Percentiles rank a stretch among this genome's conserved stretches.
Conservation (phyloP, 2,888 invertebrate species). For the Anoplius nigerrimus region DNA sequence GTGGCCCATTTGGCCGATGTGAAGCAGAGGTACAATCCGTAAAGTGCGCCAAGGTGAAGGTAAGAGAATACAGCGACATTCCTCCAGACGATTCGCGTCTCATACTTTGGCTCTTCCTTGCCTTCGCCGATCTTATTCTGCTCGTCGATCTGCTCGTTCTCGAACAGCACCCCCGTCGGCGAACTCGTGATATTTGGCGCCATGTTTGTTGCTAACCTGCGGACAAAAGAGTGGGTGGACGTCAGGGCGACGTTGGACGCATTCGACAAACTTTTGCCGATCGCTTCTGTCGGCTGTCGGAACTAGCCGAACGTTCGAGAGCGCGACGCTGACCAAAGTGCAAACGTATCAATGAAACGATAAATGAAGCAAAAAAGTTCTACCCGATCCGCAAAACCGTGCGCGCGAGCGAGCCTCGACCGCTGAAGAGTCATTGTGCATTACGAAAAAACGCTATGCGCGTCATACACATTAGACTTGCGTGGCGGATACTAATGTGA, state of each 20-base stretch:
- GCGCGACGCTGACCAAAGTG: no score
- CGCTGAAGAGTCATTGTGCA: no score
- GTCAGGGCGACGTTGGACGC: neutral
- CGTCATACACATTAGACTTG: no score
- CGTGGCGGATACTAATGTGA: no score
- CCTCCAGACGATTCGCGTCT: constrained; percentile 83
- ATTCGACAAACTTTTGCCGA: no score
- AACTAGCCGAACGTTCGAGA: no score
- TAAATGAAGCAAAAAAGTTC: no score
- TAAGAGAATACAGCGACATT: constrained; percentile 87
- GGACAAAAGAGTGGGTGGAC: constrained; percentile 12
- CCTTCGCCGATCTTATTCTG: constrained; percentile 6
- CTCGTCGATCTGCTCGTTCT: constrained; percentile 62
- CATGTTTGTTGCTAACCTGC: constrained; percentile 66
- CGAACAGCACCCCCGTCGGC: constrained; percentile 72
- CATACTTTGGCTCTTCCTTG: constrained; percentile 47
- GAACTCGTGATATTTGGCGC: constrained; percentile 75
- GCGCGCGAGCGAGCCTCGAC: no score
- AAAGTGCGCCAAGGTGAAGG: constrained; percentile 85
- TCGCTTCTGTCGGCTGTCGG: no score
- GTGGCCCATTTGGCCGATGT: constrained; percentile 86
- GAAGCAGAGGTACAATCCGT: constrained; percentile 84
- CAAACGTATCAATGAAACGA: no score
- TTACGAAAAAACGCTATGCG: no score
- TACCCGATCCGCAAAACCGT: no score